These are phyloP conservation scores for Andricus curvator DNA, from an alignment of 2,888 invertebrate species.

Conservation along the genomic window DNA sequence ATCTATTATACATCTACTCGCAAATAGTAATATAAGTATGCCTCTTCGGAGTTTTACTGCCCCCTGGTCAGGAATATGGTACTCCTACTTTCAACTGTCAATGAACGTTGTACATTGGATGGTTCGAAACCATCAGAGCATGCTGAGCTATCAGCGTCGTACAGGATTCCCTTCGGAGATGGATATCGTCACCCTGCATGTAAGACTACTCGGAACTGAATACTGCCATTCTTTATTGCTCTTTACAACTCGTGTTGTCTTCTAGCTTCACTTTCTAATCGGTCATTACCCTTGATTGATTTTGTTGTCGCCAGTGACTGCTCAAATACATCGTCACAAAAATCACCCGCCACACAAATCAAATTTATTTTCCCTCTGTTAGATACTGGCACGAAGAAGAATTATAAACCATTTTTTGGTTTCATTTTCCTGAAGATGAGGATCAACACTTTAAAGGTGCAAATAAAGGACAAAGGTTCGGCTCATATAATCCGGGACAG, in stretches of 20 bases:
- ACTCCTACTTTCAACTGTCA: constrained; percentile 24
- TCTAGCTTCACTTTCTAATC: constrained; percentile 30
- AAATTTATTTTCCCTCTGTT: too few relatives aligned
- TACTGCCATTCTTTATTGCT: constrained; percentile 22
- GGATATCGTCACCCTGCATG: constrained; percentile 17
- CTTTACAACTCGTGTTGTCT: constrained; percentile 17
- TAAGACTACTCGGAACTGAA: constrained; percentile 22
- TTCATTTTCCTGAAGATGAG: not conserved
- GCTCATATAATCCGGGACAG: constrained; percentile 14
- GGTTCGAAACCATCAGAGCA: constrained; percentile 28
- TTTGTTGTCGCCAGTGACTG: not conserved
- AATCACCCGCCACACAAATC: too few relatives aligned
- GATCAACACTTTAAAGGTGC: not conserved
- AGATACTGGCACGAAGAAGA: not conserved
- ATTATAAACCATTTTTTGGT: not conserved
- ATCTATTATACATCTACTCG: not conserved
- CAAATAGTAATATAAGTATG: not conserved
- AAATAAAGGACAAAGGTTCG: not conserved
- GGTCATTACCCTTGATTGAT: constrained; percentile 12
- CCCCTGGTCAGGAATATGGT: not conserved
- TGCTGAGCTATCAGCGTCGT: constrained; percentile 24
- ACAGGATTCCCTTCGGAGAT: constrained; percentile 15
- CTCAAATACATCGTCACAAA: not conserved
- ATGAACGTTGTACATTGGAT: constrained; percentile 13
- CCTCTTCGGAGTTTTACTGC: constrained; percentile 5